Evolutionary conservation across 2,888 invertebrate genomes (phyloP), one percentile per base, ranked within the genome.

Genomic region (Phyllotreta cruciferae): DNA sequence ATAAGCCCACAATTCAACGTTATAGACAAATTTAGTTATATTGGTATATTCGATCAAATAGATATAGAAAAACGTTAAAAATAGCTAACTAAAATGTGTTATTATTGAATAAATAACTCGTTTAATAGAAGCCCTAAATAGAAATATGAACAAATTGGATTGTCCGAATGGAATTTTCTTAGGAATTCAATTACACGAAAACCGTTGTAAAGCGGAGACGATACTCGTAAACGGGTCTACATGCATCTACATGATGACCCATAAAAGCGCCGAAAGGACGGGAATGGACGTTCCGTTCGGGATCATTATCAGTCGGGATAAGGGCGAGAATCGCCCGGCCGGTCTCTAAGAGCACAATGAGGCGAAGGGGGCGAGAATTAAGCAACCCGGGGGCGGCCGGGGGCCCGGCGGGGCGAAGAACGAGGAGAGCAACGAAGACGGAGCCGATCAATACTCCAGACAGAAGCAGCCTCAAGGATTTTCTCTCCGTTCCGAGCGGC

Each of bases 321-420:
- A 74, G 78, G 80, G 70, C 73, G 78, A 74, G 75, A 79, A 78
- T 80, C 79, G 80, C 74, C 71, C 70, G 76, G 68, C 0, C 13
- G 70, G 72, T 71, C 75, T 74, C 79, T 79, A 79, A 80, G 79
- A 79, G 80, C 78, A 79, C 79, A 79, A 80, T 79, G 79, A 79
- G 79, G 79, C 79, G 78, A 77, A 77, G 79, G 78, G 79, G 77
- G 58, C 56, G 55, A 56, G 64, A 77, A 78, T 77, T 78, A 77
- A 63, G 68, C 68, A 63, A 44, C 55, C 24, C 58, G 64, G 14
- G n/a, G n/a, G 35, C 56, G 61, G 62, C 60, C 56, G 55, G 53
- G 68, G 62, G 60, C 49, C 37, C 54, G 47, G 37, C 60, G 57
- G 52, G 64, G 60, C 52, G 56, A 60, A 50, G 67, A 64, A 63